Evolutionary conservation across 30 jellyfish, hydroid and myxozoan genomes (phyloP).

Genomic region (Turritopsis rubra): DNA sequence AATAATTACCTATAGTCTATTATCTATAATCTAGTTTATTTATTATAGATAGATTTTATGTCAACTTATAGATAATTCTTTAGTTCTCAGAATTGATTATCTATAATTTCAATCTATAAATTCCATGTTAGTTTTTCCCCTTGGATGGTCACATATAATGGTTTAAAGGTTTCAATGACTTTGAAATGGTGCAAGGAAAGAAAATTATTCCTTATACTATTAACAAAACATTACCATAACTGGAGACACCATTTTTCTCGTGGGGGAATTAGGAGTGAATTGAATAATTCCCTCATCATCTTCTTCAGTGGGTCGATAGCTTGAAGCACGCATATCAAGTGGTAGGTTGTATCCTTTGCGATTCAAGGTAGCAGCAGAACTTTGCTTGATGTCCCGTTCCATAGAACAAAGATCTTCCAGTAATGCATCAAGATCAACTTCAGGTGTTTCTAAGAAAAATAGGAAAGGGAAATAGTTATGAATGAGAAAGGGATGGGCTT

Average conservation of each 20-base stretch:
- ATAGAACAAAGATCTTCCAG: constrained; percentile 92
- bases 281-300: constrained; percentile 11
- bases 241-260: constrained; percentile 7
- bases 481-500: too few species aligned
- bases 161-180: too few species aligned
- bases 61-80: too few species aligned
- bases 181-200: too few species aligned
- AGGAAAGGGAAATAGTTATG: background rate
- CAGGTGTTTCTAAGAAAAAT: constrained; percentile 58
- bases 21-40: too few species aligned
- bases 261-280: constrained; percentile 14
- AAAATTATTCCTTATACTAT: too few species aligned
- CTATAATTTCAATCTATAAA: too few species aligned
- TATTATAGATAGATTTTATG: too few species aligned
- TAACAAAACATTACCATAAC: constrained; percentile 24
- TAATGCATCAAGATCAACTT: constrained; percentile 90
- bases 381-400: constrained; percentile 66
- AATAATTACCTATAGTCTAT: too few species aligned
- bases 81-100: too few species aligned
- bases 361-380: constrained; percentile 20
- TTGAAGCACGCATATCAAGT: background rate
- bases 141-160: too few species aligned
- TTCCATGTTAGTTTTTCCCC: too few species aligned
- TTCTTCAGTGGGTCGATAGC: background rate
- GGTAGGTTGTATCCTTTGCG: constrained; percentile 20